Evolutionary conservation across 1,140 invertebrate genomes (phyloP), one percentile per base, ranked within the genome.

Genomic region (Lepidurus apus): DNA sequence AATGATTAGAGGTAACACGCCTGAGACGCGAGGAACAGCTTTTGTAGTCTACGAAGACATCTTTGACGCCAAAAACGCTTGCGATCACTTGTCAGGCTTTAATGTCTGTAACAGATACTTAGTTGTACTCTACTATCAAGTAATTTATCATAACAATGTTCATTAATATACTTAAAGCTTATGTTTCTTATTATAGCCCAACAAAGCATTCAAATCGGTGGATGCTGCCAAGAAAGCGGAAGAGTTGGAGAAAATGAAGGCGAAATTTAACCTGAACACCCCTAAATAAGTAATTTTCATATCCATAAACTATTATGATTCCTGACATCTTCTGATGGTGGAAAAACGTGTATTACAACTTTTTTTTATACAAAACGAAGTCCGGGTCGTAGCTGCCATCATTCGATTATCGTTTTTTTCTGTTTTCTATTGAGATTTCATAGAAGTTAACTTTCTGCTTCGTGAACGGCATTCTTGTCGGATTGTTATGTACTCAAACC

Each of bases 1-100:
- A 78, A 80, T 77, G 88, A 89, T 80, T 85, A 97, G 95, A 43
- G 98, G 98, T 1, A 99, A 98, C 82, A 99, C 97, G 42, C 92
- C 96, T 34, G 97, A 99, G 87, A 98, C 97, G 0, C 91, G 95
- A 87, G 98, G 98, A 73, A 99, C 97, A 77, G 98, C 98, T 24
- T 99, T 99, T 90, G 96, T 99, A 75, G 96, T 99, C 1, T 99
- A 98, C 87, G 98, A 99, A 88, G 98, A 99, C 85, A 99, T 99
- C 82, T 99, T 98, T 89, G 98, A 99, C 90, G 98, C 97, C 0
- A 99, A 98, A 87, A 99, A 99, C 89, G 98, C 98, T 10, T 99
- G 98, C 87, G 98, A 99, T 87, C 97, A 99, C 87, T 87, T 99
- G 65, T 98, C 95, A 79, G 98, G 98, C 42, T 99, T 99, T 85